phyloP scores from a whole-genome alignment of 2,797 vertebrate species.

The Lepidocolaptes lacrymiger region DNA sequence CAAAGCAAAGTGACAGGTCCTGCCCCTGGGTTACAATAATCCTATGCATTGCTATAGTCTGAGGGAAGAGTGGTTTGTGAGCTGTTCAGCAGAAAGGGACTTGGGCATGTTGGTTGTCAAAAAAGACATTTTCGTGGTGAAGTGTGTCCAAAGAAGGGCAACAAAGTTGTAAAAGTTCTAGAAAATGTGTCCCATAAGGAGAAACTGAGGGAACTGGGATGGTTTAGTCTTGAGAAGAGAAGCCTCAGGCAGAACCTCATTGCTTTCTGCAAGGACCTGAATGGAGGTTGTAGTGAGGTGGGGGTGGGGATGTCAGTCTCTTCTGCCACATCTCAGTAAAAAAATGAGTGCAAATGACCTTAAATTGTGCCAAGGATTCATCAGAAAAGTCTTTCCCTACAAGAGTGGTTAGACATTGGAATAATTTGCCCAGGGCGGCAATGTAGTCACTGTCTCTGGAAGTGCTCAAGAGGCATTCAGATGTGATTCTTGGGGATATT shows the following conservation, averaged over 20 bases:
- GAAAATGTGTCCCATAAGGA: neutral
- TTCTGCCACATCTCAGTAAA: neutral
- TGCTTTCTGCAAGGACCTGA: neutral
- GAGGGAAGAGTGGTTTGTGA: neutral
- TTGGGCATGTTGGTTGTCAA: neutral
- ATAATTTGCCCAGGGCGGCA: neutral
- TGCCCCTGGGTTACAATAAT: neutral
- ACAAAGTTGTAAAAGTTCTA: neutral
- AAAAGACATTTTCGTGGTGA: neutral
- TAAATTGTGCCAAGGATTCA: neutral
- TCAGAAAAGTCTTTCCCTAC: neutral
- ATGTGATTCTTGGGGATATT: no score
- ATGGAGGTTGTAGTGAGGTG: fast-evolving
- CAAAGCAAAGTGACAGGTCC: neutral
- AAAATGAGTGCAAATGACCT: neutral
- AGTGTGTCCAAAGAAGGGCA: neutral
- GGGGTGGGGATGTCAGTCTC: fast-evolving
- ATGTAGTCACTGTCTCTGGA: neutral
- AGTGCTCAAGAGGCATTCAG: neutral
- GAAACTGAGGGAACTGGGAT: neutral
- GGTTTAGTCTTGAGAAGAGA: neutral
- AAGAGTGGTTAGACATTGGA: neutral
- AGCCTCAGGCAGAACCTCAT: neutral
- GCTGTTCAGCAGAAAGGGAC: neutral
- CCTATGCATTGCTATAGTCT: neutral